Evolutionary conservation across 2,797 vertebrate genomes (phyloP).

Genomic region (Meriones psammophilus): DNA sequence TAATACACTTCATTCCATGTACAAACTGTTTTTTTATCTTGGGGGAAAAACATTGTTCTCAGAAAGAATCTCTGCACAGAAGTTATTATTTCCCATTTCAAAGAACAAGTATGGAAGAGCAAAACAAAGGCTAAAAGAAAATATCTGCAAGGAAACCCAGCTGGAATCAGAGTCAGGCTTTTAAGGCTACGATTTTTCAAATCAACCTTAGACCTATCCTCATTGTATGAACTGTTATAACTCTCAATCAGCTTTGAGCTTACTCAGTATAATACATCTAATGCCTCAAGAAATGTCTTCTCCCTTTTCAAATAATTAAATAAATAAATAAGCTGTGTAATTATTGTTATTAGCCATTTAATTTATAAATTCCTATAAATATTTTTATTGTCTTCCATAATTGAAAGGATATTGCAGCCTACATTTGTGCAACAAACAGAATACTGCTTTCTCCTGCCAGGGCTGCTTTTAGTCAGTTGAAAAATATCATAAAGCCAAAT

Average conservation of each 20-base stretch:
- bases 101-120: background rate
- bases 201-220: slow-evolving; percentile 7
- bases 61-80: background rate
- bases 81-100: slow-evolving; percentile 32
- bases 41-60: slow-evolving; percentile 42
- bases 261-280: background rate
- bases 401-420: background rate
- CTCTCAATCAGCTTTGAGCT: background rate
- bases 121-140: background rate
- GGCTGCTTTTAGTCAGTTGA: background rate
- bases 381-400: background rate
- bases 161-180: background rate
- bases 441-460: background rate
- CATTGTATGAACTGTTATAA: background rate
- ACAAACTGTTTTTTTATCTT: slow-evolving; percentile 69
- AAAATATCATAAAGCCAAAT: slow-evolving; percentile 44
- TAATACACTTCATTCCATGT: slow-evolving; percentile 1
- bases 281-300: background rate
- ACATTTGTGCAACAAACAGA: background rate
- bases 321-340: background rate
- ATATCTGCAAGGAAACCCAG: background rate
- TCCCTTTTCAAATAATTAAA: background rate
- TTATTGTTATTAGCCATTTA: background rate
- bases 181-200: background rate
- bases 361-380: slow-evolving; percentile 3